Percentiles rank a stretch among this genome's conserved stretches.
phyloP scores from a whole-genome alignment of 2,888 invertebrate species.

The Acleris literana region DNA sequence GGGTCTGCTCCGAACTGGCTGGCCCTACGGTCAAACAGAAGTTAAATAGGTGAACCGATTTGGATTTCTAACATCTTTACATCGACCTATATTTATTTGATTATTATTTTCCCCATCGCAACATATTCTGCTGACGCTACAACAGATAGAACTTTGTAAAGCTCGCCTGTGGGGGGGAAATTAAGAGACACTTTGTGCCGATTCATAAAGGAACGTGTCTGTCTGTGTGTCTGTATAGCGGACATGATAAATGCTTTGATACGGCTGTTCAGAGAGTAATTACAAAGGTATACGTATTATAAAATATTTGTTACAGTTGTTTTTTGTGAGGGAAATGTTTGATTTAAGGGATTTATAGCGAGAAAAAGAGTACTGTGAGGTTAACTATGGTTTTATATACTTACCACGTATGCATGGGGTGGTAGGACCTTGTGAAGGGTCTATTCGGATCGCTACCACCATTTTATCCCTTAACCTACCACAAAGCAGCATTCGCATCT shows the following conservation, averaged over 20 bases:
- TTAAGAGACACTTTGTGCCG: slow-evolving; percentile 80
- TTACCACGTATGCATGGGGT: no score
- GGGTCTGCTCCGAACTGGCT: no score
- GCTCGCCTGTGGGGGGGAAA: slow-evolving; percentile 69
- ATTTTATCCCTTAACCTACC: no score
- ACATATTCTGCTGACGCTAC: slow-evolving; percentile 47
- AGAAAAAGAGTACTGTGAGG: neutral
- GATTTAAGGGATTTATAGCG: neutral
- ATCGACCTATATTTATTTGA: no score
- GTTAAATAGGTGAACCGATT: no score
- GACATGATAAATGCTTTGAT: slow-evolving; percentile 38
- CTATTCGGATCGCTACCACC: no score
- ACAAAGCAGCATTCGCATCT: no score
- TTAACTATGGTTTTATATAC: no score
- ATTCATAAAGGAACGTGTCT: slow-evolving; percentile 69
- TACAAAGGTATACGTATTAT: slow-evolving; percentile 17
- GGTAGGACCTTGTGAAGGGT: no score
- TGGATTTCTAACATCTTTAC: no score
- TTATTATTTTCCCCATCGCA: neutral
- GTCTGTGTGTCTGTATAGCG: slow-evolving; percentile 39
- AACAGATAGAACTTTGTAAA: slow-evolving; percentile 68
- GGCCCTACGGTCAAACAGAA: no score
- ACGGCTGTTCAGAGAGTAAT: slow-evolving; percentile 33
- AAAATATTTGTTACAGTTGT: neutral
- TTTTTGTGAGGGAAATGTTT: neutral